Percentiles rank a stretch among this genome's conserved stretches.
Conservation (phyloP, 2,113 vertebrate species). For the Erythrocercus mccallii region DNA sequence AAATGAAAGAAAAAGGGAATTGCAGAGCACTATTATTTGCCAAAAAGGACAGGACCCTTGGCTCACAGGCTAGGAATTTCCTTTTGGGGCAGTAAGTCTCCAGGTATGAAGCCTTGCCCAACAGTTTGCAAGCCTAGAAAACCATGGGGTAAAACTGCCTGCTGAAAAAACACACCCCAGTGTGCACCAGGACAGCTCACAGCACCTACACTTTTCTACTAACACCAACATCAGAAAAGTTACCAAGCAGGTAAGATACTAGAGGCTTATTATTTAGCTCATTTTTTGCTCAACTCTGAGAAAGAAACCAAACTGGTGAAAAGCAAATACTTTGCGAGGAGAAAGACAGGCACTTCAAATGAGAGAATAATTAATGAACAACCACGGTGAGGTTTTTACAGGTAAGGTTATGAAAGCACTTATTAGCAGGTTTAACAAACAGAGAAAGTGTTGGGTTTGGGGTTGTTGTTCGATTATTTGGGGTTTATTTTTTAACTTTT, state of each 20-base stretch:
- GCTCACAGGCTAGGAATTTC: neutral
- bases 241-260: neutral
- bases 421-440: neutral
- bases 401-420: neutral
- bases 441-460: neutral
- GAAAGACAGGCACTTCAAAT: neutral
- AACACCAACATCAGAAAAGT: neutral
- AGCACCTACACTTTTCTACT: neutral
- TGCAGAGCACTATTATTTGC: neutral
- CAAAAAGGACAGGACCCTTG: neutral
- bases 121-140: neutral
- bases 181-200: rapidly evolving
- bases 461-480: neutral
- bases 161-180: neutral
- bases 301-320: neutral
- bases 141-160: neutral
- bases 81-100: neutral
- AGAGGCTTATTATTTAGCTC: neutral
- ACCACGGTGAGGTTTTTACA: neutral
- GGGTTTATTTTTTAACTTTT: neutral
- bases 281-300: neutral
- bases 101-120: neutral
- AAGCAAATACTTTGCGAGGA: neutral
- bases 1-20: neutral
- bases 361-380: neutral